A percentile compares a stretch with the other conserved stretches of the same genome.
These are phyloP conservation scores for Cairina moschata DNA, from an alignment of 2,113 vertebrate species.

Conservation along the genomic window DNA sequence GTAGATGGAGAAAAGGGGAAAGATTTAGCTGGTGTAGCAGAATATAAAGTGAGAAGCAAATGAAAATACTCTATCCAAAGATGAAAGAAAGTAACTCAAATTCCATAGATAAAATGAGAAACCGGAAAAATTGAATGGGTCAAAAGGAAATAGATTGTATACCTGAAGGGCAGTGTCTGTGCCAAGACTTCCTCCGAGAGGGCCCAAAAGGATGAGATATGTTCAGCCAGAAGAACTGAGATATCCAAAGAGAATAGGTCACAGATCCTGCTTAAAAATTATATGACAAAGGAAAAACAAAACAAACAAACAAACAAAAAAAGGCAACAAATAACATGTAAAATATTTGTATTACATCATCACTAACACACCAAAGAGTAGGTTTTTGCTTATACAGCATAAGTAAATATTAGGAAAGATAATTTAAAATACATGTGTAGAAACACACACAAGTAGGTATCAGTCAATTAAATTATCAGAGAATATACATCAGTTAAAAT, in stretches of 20 bases:
- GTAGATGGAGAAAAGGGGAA: slow-evolving; percentile 14
- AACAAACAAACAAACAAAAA: not conserved
- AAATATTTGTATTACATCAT: not conserved
- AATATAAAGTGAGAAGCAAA: slow-evolving; percentile 2
- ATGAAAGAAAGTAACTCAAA: not conserved
- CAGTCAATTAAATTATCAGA: slow-evolving; percentile 9
- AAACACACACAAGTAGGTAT: not conserved
- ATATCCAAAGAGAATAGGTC: not conserved
- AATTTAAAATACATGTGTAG: not conserved
- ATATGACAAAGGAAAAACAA: not conserved
- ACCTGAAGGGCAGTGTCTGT: not conserved
- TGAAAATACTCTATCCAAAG: not conserved
- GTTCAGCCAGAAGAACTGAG: not conserved
- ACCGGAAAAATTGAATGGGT: not conserved
- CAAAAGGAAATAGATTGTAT: not conserved
- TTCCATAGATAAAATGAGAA: not conserved
- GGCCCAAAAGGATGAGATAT: not conserved
- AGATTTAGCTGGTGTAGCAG: not conserved
- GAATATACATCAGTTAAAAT: slow-evolving; percentile 36
- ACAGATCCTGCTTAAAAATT: not conserved
- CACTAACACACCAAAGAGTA: not conserved
- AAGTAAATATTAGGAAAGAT: not conserved
- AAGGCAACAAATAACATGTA: not conserved
- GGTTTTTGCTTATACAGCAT: not conserved
- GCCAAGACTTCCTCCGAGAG: not conserved